phyloP scores from a whole-genome alignment of 2,888 invertebrate genomes.

The Neoscelio sp. region DNA sequence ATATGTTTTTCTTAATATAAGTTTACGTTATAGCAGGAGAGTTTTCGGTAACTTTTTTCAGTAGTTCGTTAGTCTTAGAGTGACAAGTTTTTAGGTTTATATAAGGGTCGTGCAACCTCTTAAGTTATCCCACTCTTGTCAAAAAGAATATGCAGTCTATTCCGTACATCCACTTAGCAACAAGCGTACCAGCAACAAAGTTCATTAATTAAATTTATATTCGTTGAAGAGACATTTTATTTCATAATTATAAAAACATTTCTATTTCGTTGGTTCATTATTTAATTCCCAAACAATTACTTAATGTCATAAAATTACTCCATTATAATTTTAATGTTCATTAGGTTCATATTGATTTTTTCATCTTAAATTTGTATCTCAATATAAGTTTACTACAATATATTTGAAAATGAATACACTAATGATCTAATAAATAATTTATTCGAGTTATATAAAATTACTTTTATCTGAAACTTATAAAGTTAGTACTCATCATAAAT shows the following conservation, averaged over 20 bases:
- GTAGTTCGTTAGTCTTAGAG: slow-evolving; percentile 52
- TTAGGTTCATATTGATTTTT: too few relatives aligned
- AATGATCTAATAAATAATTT: too few relatives aligned
- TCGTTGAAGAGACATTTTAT: slow-evolving; percentile 6
- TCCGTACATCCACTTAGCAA: slow-evolving; percentile 43
- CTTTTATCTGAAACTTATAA: too few relatives aligned
- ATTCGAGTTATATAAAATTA: too few relatives aligned
- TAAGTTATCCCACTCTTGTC: slow-evolving; percentile 45
- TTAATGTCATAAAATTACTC: too few relatives aligned
- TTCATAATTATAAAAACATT: slow-evolving; percentile 3
- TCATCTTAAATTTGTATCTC: too few relatives aligned
- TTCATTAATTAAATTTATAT: slow-evolving; percentile 44
- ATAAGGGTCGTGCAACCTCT: slow-evolving; percentile 48
- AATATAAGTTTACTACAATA: too few relatives aligned
- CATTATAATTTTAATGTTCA: too few relatives aligned
- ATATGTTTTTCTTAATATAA: neutral
- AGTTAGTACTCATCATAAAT: too few relatives aligned
- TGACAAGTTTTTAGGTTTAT: slow-evolving; percentile 55
- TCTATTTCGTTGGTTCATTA: too few relatives aligned
- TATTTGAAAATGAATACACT: too few relatives aligned
- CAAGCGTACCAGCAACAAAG: slow-evolving; percentile 21
- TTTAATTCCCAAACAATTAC: slow-evolving; percentile 3
- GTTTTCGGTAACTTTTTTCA: slow-evolving; percentile 41
- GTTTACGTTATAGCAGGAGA: slow-evolving; percentile 26
- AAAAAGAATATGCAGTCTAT: slow-evolving; percentile 12